Evolutionary conservation across 2,113 vertebrate genomes (phyloP).

Genomic region (Grammomys surdaster): DNA sequence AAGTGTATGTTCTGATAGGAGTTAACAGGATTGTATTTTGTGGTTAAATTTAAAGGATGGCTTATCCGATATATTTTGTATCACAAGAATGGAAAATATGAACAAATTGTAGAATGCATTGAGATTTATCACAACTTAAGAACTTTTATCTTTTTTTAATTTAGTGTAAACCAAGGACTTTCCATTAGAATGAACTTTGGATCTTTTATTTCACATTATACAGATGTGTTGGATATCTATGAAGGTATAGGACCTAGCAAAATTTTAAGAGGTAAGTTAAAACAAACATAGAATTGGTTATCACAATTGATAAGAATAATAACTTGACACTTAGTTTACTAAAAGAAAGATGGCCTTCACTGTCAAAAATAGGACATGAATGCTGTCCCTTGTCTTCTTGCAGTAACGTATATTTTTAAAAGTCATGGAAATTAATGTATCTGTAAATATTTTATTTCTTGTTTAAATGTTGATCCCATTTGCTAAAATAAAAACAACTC

Average conservation of each 20-base stretch:
- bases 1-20: background rate
- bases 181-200: constrained; percentile 86
- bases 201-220: constrained; percentile 82
- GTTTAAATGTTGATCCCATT: background rate
- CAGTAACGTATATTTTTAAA: background rate
- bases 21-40: background rate
- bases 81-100: background rate
- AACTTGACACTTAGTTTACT: background rate
- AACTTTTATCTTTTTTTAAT: background rate
- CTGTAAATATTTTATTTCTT: background rate
- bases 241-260: constrained; percentile 88
- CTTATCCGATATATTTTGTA: background rate
- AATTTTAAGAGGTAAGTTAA: constrained; percentile 87
- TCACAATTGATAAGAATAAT: background rate
- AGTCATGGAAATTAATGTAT: background rate
- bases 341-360: background rate
- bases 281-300: constrained; percentile 41
- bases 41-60: background rate
- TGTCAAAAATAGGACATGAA: constrained; percentile 16
- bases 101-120: background rate
- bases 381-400: background rate
- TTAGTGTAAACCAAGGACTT: constrained; percentile 85
- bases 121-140: background rate
- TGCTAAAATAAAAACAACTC: background rate
- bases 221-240: constrained; percentile 85